phyloP scores from a whole-genome alignment of 1,140 invertebrate species.

The Halesus radiatus region DNA sequence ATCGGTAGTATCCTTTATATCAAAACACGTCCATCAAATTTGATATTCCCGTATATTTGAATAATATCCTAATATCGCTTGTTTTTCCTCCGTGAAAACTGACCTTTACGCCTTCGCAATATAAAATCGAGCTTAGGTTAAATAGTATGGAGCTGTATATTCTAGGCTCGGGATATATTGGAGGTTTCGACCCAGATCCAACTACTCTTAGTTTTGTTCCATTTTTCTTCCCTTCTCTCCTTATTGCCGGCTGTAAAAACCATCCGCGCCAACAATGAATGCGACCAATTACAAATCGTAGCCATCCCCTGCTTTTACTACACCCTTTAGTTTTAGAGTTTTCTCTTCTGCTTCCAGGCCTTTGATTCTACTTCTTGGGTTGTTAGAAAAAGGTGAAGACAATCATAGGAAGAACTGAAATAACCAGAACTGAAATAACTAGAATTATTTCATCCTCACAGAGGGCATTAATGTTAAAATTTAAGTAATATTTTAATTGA shows the following conservation, averaged over 20 bases:
- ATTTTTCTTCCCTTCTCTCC: constrained; percentile 34
- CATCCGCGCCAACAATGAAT: constrained; percentile 49
- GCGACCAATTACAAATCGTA: constrained; percentile 46
- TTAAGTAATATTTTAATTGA: too few species aligned
- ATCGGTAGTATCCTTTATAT: too few species aligned
- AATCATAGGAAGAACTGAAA: too few species aligned
- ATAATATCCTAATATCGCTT: too few species aligned
- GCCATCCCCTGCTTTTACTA: not conserved
- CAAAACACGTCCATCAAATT: too few species aligned
- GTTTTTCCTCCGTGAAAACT: not conserved
- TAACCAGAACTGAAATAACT: too few species aligned
- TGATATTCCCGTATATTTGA: too few species aligned
- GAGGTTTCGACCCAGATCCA: constrained; percentile 28
- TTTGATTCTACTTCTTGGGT: not conserved
- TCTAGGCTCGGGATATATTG: constrained; percentile 4
- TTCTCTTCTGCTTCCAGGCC: not conserved
- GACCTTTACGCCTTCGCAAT: constrained; percentile 11
- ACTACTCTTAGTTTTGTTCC: constrained; percentile 20
- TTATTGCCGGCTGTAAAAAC: constrained; percentile 49
- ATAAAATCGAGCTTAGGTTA: constrained; percentile 13
- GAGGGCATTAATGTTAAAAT: too few species aligned
- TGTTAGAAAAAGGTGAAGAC: too few species aligned
- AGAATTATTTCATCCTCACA: too few species aligned
- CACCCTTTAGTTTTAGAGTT: not conserved
- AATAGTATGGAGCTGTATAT: not conserved